These are phyloP conservation scores for Pterostichus madidus DNA, from an alignment of 2,888 invertebrate species.

Conservation along the genomic window DNA sequence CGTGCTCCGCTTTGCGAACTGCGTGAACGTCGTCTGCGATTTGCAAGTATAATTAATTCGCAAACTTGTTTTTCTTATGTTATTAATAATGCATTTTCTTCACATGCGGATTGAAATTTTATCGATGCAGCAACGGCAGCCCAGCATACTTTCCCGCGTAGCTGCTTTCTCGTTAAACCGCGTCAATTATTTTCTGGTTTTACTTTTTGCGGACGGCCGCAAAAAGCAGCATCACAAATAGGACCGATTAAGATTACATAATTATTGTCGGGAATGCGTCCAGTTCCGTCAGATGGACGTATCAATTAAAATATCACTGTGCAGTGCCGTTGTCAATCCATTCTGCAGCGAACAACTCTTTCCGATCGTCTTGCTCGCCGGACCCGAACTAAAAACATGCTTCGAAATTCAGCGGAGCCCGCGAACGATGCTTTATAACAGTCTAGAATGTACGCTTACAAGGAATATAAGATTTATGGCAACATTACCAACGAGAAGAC, in stretches of 20 bases:
- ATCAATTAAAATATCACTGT: slow-evolving; percentile 60
- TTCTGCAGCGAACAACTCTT: background rate
- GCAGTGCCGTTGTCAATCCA: background rate
- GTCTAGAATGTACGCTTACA: slow-evolving; percentile 34
- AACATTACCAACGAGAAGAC: slow-evolving; percentile 32
- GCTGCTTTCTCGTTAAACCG: slow-evolving; percentile 62
- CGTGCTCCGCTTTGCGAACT: slow-evolving; percentile 34
- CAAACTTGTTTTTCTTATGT: slow-evolving; percentile 66
- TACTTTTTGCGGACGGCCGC: slow-evolving; percentile 43
- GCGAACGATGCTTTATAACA: slow-evolving; percentile 30
- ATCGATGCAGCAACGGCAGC: slow-evolving; percentile 58
- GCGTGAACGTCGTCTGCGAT: slow-evolving; percentile 50
- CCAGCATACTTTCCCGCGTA: slow-evolving; percentile 46
- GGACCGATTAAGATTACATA: slow-evolving; percentile 66
- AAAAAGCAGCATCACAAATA: slow-evolving; percentile 63
- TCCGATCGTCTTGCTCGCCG: background rate
- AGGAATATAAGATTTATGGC: slow-evolving; percentile 33
- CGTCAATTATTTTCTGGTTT: slow-evolving; percentile 66
- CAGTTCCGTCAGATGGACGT: slow-evolving; percentile 63
- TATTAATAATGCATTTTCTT: slow-evolving; percentile 67
- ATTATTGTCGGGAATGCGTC: slow-evolving; percentile 62
- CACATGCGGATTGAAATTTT: slow-evolving; percentile 66
- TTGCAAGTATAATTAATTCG: slow-evolving; percentile 67
- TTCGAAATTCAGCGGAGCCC: slow-evolving; percentile 20
- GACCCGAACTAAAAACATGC: background rate